These are phyloP conservation scores for Zoanthus gigantus DNA, from an alignment of 92 coral and sea anemone species.

Conservation along the genomic window DNA sequence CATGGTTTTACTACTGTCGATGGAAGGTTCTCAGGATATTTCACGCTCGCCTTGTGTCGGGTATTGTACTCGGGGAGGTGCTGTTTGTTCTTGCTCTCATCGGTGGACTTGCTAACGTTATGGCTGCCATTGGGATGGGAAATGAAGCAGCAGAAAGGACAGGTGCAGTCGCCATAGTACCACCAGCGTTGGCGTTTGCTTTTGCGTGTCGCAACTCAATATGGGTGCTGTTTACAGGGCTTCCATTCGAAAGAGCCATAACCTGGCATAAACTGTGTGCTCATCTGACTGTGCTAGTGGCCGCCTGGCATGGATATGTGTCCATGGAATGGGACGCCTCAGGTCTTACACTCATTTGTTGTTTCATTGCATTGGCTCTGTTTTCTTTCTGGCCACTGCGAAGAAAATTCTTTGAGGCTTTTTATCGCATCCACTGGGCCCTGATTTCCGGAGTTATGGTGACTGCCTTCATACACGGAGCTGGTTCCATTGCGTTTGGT, in stretches of 20 bases:
- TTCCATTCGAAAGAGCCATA: conserved; percentile 81
- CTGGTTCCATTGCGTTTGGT: conserved; percentile 68
- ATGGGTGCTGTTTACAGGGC: conserved; percentile 78
- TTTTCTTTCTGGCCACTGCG: conserved; percentile 73
- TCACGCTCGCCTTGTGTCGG: conserved; percentile 73
- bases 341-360: conserved; percentile 59
- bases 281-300: conserved; percentile 69
- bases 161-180: conserved; percentile 63
- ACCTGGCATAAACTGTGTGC: conserved; percentile 82
- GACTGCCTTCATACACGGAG: conserved; percentile 66
- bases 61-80: conserved; percentile 77
- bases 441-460: conserved; percentile 66
- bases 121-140: conserved; percentile 61
- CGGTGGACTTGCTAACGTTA: conserved; percentile 64
- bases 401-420: conserved; percentile 73
- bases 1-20: conserved; percentile 55
- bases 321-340: conserved; percentile 66
- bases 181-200: conserved; percentile 77
- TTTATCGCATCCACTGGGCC: conserved; percentile 73
- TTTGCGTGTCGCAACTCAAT: conserved; percentile 78
- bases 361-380: conserved; percentile 60
- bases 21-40: conserved; percentile 70
- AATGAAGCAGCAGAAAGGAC: conserved; percentile 56
- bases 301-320: conserved; percentile 79
- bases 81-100: conserved; percentile 62